A percentile compares a stretch with the other conserved stretches of the same genome.
Evolutionary conservation across 64 coral and sea anemone genomes (phyloP).

Genomic region (Montipora efflorescens): DNA sequence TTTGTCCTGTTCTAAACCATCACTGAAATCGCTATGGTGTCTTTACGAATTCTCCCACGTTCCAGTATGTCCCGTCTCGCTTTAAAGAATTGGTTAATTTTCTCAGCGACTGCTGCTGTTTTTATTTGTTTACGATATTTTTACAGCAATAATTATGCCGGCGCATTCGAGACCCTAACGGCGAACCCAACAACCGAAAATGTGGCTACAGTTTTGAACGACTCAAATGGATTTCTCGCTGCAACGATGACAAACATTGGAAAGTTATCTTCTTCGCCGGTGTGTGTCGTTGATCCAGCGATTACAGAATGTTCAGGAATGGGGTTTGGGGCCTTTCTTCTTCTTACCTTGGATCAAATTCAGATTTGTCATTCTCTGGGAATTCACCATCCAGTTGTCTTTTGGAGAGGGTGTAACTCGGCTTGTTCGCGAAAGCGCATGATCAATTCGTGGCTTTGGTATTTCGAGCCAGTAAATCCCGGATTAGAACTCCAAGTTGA

Average conservation of each 20-base stretch:
- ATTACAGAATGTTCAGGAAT: slow-evolving; percentile 41
- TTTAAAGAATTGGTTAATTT: not conserved
- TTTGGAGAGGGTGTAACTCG: slow-evolving; percentile 72
- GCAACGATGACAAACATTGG: slow-evolving; percentile 3
- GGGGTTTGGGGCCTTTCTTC: slow-evolving; percentile 50
- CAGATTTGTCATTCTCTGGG: slow-evolving; percentile 35
- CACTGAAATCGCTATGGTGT: not conserved
- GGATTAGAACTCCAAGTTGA: slow-evolving; percentile 57
- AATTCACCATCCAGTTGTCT: slow-evolving; percentile 45
- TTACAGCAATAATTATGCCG: not conserved
- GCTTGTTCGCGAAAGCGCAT: slow-evolving; percentile 47
- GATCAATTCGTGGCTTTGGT: slow-evolving; percentile 86
- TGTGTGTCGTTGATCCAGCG: slow-evolving; percentile 68
- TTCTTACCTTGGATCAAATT: slow-evolving; percentile 70
- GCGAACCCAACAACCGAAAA: not conserved
- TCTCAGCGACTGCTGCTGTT: not conserved
- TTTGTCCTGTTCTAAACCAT: too few relatives aligned
- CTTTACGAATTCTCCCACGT: not conserved
- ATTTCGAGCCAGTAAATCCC: slow-evolving; percentile 80
- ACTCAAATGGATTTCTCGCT: not conserved
- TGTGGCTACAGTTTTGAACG: too few relatives aligned
- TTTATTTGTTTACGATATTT: not conserved
- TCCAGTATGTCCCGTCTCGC: not conserved
- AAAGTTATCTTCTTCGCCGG: not conserved
- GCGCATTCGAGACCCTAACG: too few relatives aligned